A percentile compares a stretch with the other conserved stretches of the same genome.
Conservation (phyloP, 2,797 vertebrate species). For the Amphiprion clarkii region DNA sequence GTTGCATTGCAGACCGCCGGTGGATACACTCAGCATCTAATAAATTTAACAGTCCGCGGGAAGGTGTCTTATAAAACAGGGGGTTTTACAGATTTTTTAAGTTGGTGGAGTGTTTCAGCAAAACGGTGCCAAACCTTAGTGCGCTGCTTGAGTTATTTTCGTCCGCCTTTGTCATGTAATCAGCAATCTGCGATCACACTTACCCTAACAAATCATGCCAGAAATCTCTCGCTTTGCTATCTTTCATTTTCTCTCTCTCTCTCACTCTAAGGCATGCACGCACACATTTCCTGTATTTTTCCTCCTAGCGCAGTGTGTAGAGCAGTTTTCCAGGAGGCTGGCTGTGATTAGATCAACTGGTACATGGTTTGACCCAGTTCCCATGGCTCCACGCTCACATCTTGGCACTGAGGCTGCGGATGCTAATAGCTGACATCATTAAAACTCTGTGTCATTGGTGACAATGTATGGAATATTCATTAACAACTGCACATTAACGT, state of each 20-base stretch:
- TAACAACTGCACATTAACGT: constrained; percentile 11
- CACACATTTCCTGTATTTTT: constrained; percentile 59
- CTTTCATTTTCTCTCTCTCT: constrained; percentile 13
- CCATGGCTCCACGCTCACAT: constrained; percentile 71
- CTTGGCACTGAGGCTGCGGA: constrained; percentile 55
- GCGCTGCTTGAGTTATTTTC: constrained; percentile 62
- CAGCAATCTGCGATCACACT: constrained; percentile 68
- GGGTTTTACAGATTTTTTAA: constrained; percentile 32
- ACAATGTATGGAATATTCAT: constrained; percentile 31
- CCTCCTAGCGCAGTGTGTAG: constrained; percentile 44
- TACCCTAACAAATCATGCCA: constrained; percentile 57
- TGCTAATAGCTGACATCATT: constrained; percentile 63
- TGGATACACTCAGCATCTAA: constrained; percentile 13
- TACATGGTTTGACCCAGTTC: constrained; percentile 82
- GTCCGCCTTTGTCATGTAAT: constrained; percentile 66
- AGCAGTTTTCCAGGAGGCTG: constrained; percentile 66
- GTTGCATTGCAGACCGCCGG: constrained; percentile 43
- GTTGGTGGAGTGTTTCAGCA: constrained; percentile 21
- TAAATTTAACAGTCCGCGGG: constrained; percentile 9
- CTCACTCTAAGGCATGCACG: constrained; percentile 22
- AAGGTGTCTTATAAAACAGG: constrained; percentile 24
- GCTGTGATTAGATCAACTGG: constrained; percentile 74
- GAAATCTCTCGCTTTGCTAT: constrained; percentile 41
- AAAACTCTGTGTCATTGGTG: constrained; percentile 32
- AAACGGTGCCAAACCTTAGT: constrained; percentile 57